Percentiles rank a stretch among this genome's conserved stretches.
These are phyloP conservation scores for Rana temporaria DNA, from an alignment of 2,113 vertebrate genomes.

Conservation along the genomic window DNA sequence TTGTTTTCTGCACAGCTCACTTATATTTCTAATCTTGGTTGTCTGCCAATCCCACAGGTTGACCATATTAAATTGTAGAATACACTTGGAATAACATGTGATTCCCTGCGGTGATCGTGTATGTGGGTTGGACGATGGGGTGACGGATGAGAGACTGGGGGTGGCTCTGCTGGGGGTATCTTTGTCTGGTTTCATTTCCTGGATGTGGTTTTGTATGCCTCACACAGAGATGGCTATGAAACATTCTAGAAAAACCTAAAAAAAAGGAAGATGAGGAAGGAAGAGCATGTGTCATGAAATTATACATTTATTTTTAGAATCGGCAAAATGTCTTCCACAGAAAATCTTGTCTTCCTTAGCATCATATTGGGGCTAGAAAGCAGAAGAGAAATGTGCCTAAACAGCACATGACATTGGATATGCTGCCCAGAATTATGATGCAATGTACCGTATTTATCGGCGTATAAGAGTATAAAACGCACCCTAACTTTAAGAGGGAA, in stretches of 20 bases:
- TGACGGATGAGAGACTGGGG: background rate
- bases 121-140: slow-evolving; percentile 3
- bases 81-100: background rate
- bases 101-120: background rate
- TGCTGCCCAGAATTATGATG: too few species aligned
- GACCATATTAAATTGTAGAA: slow-evolving; percentile 8
- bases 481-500: too few species aligned
- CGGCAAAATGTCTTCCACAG: slow-evolving; percentile 6
- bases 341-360: too few species aligned
- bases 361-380: too few species aligned
- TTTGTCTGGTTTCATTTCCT: slow-evolving; percentile 47
- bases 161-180: slow-evolving; percentile 21
- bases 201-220: slow-evolving; percentile 51
- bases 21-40: background rate
- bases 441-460: too few species aligned
- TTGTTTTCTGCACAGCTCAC: background rate
- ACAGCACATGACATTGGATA: too few species aligned
- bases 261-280: slow-evolving; percentile 21
- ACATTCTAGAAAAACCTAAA: slow-evolving; percentile 27
- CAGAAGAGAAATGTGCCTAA: too few species aligned
- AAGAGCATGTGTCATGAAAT: slow-evolving; percentile 4
- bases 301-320: slow-evolving; percentile 37
- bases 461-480: too few species aligned
- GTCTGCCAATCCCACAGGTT: background rate
- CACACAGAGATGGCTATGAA: slow-evolving; percentile 34